Base-by-base conservation (phyloP, 2,113 vertebrate species). In the Oreochromis niloticus region DNA sequence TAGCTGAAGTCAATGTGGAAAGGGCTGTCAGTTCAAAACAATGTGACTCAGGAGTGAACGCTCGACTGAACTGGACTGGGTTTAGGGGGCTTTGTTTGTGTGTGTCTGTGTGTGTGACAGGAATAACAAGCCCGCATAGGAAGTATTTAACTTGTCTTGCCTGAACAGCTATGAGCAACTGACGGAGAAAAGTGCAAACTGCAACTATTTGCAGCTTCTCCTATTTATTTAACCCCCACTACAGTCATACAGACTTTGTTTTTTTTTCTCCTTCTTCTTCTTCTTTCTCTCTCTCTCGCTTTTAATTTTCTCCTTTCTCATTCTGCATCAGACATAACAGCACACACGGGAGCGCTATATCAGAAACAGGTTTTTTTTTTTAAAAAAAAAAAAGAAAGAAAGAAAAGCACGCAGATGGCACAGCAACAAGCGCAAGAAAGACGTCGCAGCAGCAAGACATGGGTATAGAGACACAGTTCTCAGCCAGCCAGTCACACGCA, bases 21-120 rank as follows among this genome's bases (percentile, higher is more conserved):
- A 78, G 80, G 81, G 91, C 84, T 92, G 90, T 93, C 93, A 92
- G 89, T 94, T 92, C 88, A 89, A 94, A 96, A 94, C 95, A 95
- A 94, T 93, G 92, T 91, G 92, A 93, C 92, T 93, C 27, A 48
- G 86, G 87, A 90, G 48, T 87, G 81, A 90, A 92, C 55, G 90
- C 94, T 93, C 87, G 86, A 90, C 91, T 92, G 90, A 84, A 80
- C 90, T n/a, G 86, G 81, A 91, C 87, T 48, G 41, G 88, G 87
- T 86, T 93, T 90, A 84, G 75, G 80, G 54, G 87, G 85, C 56
- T 93, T 85, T 88, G 86, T 92, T 81, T 91, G 52, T 85, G 88
- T 83, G 85, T 46, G 48, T 86, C 22, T 78, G 75, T 57, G 88
- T 81, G 88, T 93, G 91, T 93, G 94, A 94, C 87, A 83, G 48